A percentile compares a stretch with the other conserved stretches of the same genome.
Evolutionary conservation across 2,113 vertebrate species (phyloP).

Genomic region (Anser cygnoides): DNA sequence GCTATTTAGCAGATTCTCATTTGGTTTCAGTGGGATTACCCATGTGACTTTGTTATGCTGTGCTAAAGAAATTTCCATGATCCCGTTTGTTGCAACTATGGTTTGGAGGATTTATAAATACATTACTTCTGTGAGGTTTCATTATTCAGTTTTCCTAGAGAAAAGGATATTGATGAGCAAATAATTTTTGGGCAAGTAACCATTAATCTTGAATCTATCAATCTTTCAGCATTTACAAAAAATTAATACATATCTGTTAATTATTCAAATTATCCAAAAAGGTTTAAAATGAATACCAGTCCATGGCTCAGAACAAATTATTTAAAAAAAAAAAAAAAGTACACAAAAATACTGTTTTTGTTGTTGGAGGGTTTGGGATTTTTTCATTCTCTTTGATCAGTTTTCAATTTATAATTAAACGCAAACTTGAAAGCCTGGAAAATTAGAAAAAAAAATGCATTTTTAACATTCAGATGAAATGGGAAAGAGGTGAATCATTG

Average conservation of each 20-base stretch:
- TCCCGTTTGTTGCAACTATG: neutral
- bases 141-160: neutral
- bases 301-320: neutral
- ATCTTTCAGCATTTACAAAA: neutral
- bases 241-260: neutral
- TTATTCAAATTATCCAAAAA: neutral
- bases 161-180: neutral
- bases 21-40: neutral
- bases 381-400: neutral
- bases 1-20: neutral
- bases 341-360: fast-evolving
- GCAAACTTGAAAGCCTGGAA: neutral
- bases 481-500: neutral
- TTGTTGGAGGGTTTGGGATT: no score
- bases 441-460: neutral
- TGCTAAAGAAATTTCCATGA: neutral
- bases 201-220: neutral
- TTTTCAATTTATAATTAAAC: neutral
- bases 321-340: neutral
- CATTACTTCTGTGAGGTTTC: neutral
- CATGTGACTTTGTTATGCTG: neutral
- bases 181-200: neutral
- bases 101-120: neutral
- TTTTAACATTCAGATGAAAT: slow-evolving; percentile 3
- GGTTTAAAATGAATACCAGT: neutral